Base-by-base conservation (phyloP, 92 coral and sea anemone genomes). In the Plumapathes pennacea region DNA sequence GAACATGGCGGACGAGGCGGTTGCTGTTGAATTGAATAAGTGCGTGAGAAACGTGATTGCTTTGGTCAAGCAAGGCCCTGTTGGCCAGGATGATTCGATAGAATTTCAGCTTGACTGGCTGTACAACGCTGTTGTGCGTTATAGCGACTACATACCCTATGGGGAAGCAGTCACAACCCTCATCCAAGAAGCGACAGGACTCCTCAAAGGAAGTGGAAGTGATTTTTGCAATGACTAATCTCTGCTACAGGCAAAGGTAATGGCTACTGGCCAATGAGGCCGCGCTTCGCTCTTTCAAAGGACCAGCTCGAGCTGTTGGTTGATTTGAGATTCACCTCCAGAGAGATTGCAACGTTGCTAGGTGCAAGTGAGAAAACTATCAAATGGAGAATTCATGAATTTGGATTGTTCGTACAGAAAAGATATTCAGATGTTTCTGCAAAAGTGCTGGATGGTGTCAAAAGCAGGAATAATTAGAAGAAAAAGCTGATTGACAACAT, bases 271-370 rank as follows among this genome's bases (percentile, higher is more conserved):
- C 22, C 51, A 49, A 50, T 44, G 42, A 28, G 69, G 70, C 80
- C 80, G 11, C 50, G 65, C 40, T 42, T 38, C 13, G 19, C 45
- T 43, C 44, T 64, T 33, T 41, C 80, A 41, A 64, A 45, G 59
- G 64, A 55, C 0, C 45, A 54, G 29, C 43, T 71, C 12, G 69
- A 71, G 7, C 60, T 71, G 26, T 41, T 71, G 25, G 30, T 71
- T 13, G 60, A 60, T 45, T 41, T 64, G 57, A 22, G 47, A 48
- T 74, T 74, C 25, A 45, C 37, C 23, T 51, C 64, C 32, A 52
- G 67, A 20, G 74, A 74, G 67, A 74, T 64, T 32, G 66, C 74
- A 64, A 63, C 57, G 24, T 26, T 74, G 73, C 71, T 74, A 55
- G 59, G 74, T 22, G 60, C 65, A 25, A 62, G 57, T 52, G 80